Evolutionary conservation across 2,113 vertebrate genomes (phyloP).

Genomic region (Halichoeres trimaculatus): DNA sequence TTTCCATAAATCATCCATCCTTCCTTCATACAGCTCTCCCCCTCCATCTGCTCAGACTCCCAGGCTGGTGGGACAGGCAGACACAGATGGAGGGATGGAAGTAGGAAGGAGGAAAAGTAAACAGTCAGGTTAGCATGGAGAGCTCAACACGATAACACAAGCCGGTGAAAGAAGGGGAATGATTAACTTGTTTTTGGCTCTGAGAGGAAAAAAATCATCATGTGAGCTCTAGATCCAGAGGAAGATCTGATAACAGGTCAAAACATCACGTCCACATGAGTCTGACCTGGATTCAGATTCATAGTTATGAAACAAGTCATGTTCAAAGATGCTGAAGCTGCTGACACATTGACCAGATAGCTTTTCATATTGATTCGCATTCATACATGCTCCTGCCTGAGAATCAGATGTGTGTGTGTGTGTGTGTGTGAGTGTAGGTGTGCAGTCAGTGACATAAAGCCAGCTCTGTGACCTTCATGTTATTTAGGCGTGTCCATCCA

Average conservation of each 20-base stretch:
- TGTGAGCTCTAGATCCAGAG: neutral
- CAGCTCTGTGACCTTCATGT: slow-evolving; percentile 64
- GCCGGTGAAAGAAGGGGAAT: slow-evolving; percentile 25
- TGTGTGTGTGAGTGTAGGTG: neutral
- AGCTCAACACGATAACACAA: slow-evolving; percentile 6
- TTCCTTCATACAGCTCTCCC: slow-evolving; percentile 52
- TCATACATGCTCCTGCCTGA: slow-evolving; percentile 28
- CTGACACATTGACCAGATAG: slow-evolving; percentile 25
- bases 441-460: slow-evolving; percentile 2
- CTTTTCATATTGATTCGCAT: slow-evolving; percentile 55
- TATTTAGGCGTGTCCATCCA: slow-evolving; percentile 54
- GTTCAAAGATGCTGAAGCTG: too few species aligned
- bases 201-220: slow-evolving; percentile 6
- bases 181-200: slow-evolving; percentile 43
- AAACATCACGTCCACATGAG: slow-evolving; percentile 6
- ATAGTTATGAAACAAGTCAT: too few species aligned
- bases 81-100: slow-evolving; percentile 64
- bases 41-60: slow-evolving; percentile 77
- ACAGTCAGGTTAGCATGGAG: slow-evolving; percentile 60
- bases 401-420: neutral
- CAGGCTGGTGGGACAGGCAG: slow-evolving; percentile 60
- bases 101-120: slow-evolving; percentile 72
- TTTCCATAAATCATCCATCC: slow-evolving; percentile 2
- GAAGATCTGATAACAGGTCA: neutral
- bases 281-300: slow-evolving; percentile 1